phyloP scores from a whole-genome alignment of 2,113 vertebrate genomes.

The Danio rerio region GRCz12tu NC_133188.1:11037001-11037500 shows the following conservation, averaged over 20 bases:
- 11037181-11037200: constrained; percentile 1
- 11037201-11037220: constrained; percentile 13
- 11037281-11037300: constrained; percentile 12
- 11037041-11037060: constrained; percentile 77
- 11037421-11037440: too few relatives aligned
- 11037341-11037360: background rate
- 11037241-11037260: constrained; percentile 12
- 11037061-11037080: constrained; percentile 75
- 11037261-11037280: constrained; percentile 11
- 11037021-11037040: constrained; percentile 56
- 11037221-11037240: constrained; percentile 32
- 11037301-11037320: constrained; percentile 28
- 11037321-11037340: constrained; percentile 15
- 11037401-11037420: too few relatives aligned
- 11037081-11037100: constrained; percentile 64
- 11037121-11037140: constrained; percentile 31
- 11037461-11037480: too few relatives aligned
- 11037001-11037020: constrained; percentile 56
- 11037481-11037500: too few relatives aligned
- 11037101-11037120: constrained; percentile 26
- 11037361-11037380: too few relatives aligned
- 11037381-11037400: too few relatives aligned
- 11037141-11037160: background rate
- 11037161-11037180: constrained; percentile 27
- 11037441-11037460: too few relatives aligned